Conservation (phyloP, 2,113 vertebrate genomes). For the Peucedramus taeniatus region DNA sequence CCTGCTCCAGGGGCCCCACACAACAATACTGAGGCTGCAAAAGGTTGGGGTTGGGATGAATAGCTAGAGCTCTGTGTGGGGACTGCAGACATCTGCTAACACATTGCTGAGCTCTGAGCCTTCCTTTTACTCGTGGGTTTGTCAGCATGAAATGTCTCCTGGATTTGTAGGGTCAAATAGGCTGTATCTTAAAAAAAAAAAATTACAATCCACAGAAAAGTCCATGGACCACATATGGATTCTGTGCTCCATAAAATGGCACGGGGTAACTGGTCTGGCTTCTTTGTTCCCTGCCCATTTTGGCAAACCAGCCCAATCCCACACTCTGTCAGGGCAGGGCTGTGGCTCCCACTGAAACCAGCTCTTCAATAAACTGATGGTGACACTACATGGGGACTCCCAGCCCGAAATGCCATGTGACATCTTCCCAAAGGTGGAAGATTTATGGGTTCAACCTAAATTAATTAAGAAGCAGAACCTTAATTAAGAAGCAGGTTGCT, state of each 20-base stretch:
- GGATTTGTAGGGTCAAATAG: background rate
- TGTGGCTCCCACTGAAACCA: background rate
- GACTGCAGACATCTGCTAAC: background rate
- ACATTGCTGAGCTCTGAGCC: background rate
- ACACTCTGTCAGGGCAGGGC: background rate
- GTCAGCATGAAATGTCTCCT: background rate
- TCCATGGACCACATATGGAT: fast-evolving
- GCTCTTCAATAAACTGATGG: background rate
- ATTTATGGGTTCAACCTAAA: background rate
- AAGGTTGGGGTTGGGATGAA: background rate
- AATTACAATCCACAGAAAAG: background rate
- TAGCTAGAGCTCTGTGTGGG: background rate
- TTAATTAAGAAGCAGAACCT: constrained; percentile 33
- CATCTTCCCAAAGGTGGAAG: background rate
- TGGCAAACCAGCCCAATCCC: background rate
- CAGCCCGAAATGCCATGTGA: background rate
- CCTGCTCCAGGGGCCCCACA: background rate
- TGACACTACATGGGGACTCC: background rate
- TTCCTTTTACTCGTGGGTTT: background rate
- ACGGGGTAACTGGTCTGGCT: background rate
- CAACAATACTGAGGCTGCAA: background rate
- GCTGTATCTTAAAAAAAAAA: background rate
- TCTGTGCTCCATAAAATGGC: background rate
- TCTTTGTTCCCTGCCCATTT: background rate
- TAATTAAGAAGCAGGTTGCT: constrained; percentile 43